phyloP scores from a whole-genome alignment of 1,140 invertebrate genomes.

The Platorchestia sp. region DNA sequence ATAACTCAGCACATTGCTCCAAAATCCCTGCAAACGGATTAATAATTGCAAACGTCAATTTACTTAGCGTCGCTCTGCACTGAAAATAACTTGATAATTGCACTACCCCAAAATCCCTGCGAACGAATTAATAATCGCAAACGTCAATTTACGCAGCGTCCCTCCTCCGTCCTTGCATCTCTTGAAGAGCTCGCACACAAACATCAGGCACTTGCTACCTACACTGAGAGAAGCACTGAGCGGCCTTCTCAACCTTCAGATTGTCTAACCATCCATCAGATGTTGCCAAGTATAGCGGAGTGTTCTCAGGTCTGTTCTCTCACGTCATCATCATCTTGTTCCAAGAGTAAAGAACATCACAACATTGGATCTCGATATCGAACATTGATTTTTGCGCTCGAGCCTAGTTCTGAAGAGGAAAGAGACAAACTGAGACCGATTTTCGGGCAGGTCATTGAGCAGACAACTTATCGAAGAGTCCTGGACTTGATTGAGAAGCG shows the following conservation, averaged over 20 bases:
- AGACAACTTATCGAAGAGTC: conserved; percentile 26
- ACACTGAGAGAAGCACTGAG: neutral
- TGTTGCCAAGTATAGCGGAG: conserved; percentile 41
- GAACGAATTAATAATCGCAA: too few species aligned
- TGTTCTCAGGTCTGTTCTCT: conserved; percentile 51
- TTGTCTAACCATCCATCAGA: conserved; percentile 21
- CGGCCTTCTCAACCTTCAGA: neutral
- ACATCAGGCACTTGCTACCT: neutral
- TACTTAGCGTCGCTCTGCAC: too few species aligned
- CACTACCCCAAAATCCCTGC: too few species aligned
- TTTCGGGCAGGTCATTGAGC: conserved; percentile 37
- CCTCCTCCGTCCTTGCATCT: neutral
- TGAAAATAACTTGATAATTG: too few species aligned
- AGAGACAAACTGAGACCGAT: conserved; percentile 51
- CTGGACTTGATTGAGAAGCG: conserved; percentile 40
- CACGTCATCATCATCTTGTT: conserved; percentile 54
- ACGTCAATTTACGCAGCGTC: too few species aligned
- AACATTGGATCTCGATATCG: conserved; percentile 55
- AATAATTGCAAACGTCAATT: too few species aligned
- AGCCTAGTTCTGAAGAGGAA: conserved; percentile 10
- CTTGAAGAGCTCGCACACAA: neutral
- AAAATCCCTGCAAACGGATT: too few species aligned
- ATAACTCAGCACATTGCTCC: too few species aligned
- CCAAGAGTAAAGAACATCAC: conserved; percentile 53
- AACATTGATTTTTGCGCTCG: conserved; percentile 45